Evolutionary conservation across 2,888 invertebrate genomes (phyloP).

Genomic region (Phortica okadai): DNA sequence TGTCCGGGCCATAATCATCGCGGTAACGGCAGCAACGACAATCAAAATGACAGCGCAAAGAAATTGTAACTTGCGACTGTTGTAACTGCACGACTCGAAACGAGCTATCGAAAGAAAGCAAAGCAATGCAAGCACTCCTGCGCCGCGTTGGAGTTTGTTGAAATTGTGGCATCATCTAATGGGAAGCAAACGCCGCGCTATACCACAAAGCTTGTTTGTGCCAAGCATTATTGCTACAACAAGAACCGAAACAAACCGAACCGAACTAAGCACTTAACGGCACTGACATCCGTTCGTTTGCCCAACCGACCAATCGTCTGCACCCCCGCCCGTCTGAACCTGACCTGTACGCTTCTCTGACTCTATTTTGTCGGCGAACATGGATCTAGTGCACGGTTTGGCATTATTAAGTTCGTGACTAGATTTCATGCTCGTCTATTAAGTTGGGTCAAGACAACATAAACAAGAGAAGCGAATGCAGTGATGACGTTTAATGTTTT

Average conservation of each 20-base stretch:
- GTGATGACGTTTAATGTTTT: not conserved
- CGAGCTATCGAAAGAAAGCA: no score
- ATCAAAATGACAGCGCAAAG: conserved; percentile 1
- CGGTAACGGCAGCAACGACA: conserved; percentile 8
- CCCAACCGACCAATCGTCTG: conserved; percentile 41
- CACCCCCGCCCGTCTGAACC: not conserved
- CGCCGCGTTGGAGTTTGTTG: no score
- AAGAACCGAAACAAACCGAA: not conserved
- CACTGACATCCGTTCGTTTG: conserved; percentile 36
- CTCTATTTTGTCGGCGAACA: conserved; percentile 78
- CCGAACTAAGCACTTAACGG: conserved; percentile 20
- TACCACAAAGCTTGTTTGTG: no score
- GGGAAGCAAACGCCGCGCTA: no score
- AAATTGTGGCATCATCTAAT: no score
- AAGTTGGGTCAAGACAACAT: conserved; percentile 77
- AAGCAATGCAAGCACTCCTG: no score
- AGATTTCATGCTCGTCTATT: conserved; percentile 78
- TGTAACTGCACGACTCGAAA: conserved; percentile 1
- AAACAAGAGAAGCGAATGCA: conserved; percentile 31
- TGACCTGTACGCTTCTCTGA: conserved; percentile 60
- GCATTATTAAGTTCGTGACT: conserved; percentile 78
- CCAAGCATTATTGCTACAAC: not conserved
- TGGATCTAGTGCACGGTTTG: conserved; percentile 78
- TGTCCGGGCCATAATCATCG: conserved; percentile 63
- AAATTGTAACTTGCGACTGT: conserved; percentile 8